Conservation (phyloP, 2,888 invertebrate genomes). For the Tineola bisselliella region DNA sequence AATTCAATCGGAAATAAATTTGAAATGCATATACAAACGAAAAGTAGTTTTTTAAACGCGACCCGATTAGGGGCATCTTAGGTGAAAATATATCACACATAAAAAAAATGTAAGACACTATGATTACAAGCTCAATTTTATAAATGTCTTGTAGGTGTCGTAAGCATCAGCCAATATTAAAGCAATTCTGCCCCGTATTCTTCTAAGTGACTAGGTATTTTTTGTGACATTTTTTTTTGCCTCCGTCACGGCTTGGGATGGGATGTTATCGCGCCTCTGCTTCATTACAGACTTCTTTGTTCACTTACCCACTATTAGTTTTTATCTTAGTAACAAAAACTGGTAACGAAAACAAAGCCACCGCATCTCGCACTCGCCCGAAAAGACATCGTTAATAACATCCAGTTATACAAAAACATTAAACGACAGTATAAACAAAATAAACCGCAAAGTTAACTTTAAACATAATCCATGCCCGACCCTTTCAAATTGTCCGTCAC, state of each 20-base stretch:
- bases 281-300: conserved; percentile 42
- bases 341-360: conserved; percentile 29
- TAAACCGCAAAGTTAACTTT: conserved; percentile 4
- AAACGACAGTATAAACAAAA: conserved; percentile 3
- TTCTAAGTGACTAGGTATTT: background rate
- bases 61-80: no score
- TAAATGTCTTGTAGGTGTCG: background rate
- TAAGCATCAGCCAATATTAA: background rate
- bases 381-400: conserved; percentile 11
- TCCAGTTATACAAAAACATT: conserved; percentile 11
- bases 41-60: no score
- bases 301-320: conserved; percentile 38
- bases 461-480: conserved; percentile 17
- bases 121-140: background rate
- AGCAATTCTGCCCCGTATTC: background rate
- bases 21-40: no score
- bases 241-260: conserved; percentile 4
- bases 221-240: background rate
- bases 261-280: conserved; percentile 21
- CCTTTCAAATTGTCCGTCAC: conserved; percentile 22
- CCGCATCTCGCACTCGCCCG: conserved; percentile 17
- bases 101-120: no score
- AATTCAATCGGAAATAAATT: no score
- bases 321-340: conserved; percentile 41
- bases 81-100: no score